These are phyloP conservation scores for Acanthiza pusilla DNA, from an alignment of 2,797 vertebrate species.

Conservation along the genomic window DNA sequence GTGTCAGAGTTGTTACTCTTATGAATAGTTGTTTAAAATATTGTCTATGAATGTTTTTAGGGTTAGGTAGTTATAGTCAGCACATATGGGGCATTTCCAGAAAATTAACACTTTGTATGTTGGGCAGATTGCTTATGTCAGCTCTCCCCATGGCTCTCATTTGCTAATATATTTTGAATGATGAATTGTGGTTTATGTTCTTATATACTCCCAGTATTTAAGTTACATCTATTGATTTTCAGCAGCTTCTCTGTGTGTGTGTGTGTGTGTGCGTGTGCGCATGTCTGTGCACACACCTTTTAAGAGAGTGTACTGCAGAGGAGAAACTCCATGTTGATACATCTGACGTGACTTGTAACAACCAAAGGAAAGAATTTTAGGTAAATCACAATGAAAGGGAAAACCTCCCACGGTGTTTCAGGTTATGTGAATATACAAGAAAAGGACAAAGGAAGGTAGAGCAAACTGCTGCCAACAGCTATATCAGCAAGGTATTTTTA, in stretches of 20 bases:
- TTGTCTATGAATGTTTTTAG: neutral
- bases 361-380: neutral
- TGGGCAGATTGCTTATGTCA: conserved; percentile 14
- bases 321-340: neutral
- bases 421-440: neutral
- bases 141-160: neutral
- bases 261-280: neutral
- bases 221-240: conserved; percentile 35
- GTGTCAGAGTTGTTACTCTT: conserved; percentile 28
- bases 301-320: neutral
- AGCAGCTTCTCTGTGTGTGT: neutral
- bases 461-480: neutral
- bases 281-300: neutral
- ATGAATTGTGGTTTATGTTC: neutral
- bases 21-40: conserved; percentile 33
- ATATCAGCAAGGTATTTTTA: neutral
- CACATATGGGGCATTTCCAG: conserved; percentile 4
- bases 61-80: conserved; percentile 5
- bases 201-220: neutral
- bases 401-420: neutral
- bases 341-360: neutral
- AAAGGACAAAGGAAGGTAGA: neutral
- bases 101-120: neutral
- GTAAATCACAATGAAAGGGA: neutral
- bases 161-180: neutral